Evolutionary conservation across 2,113 vertebrate species (phyloP), one percentile per base, ranked within the genome.

Genomic region (Vulpes ferrilata): DNA sequence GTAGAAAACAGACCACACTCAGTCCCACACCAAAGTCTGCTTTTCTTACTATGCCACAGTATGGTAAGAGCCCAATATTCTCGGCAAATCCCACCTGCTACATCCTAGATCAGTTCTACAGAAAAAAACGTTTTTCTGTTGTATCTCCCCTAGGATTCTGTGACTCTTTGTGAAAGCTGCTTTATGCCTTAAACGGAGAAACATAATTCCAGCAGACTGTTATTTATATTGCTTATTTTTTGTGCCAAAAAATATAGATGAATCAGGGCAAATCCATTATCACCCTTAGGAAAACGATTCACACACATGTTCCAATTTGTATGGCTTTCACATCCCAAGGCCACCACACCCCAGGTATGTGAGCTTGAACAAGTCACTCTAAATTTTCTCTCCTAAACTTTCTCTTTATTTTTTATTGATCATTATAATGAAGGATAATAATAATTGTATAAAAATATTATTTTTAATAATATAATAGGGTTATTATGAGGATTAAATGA

Each of bases 161-260:
- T 55, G 82, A 43, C 10, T 59, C 55, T 95, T 88, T 89, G 35
- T 43, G 53, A 51, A 27, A 59, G 43, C 19, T 80, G 62, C 62
- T 48, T 78, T 76, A 43, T 35, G 27, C 38, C 48, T 93, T 85
- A 78, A 65, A 93, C 48, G 83, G 4, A 53, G 59, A 91, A 80
- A 10, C 32, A 9, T 64, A 43, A 78, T 71, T 57, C 1, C 11
- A 85, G 53, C 7, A 55, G 62, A 65, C 25, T 96, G 30, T 55
- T 78, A 43, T 65, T 87, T 95, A 76, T 86, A 53, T 69, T 65
- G 35, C 85, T 92, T 81, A 64, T 38, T 48, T 84, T 97, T 71
- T 79, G 43, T 55, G 15, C 25, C 53, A 88, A 93, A 85, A 94
- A 90, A 93, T 80, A 78, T 7, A 73, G 55, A 60, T 78, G 27